These are phyloP conservation scores for Scopus umbretta DNA, from an alignment of 2,113 vertebrate genomes.

Conservation along the genomic window DNA sequence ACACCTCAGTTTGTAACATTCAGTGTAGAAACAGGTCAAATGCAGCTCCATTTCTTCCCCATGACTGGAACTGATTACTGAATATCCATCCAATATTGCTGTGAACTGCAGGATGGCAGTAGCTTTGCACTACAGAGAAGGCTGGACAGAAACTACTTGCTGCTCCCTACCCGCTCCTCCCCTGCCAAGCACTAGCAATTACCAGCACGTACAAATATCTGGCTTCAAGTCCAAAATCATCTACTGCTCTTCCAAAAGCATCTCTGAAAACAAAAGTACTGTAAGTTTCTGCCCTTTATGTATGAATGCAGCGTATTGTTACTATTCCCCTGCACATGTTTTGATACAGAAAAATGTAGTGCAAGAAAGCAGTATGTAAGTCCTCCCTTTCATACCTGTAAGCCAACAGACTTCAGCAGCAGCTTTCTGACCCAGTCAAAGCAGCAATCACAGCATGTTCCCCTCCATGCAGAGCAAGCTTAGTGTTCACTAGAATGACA, in stretches of 20 bases:
- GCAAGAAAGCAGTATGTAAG: neutral
- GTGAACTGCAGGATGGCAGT: neutral
- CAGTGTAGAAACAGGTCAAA: neutral
- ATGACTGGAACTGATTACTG: too few relatives aligned
- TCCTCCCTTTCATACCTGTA: neutral
- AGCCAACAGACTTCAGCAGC: neutral
- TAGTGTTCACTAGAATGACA: neutral
- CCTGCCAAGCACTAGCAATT: neutral
- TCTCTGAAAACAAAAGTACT: neutral
- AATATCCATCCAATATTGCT: neutral
- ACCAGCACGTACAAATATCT: neutral
- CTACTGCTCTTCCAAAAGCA: neutral
- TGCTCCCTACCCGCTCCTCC: neutral
- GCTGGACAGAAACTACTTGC: neutral
- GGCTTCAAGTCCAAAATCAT: neutral
- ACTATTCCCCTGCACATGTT: neutral
- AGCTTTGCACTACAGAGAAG: neutral
- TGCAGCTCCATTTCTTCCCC: neutral
- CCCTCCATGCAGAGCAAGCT: neutral
- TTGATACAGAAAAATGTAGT: neutral
- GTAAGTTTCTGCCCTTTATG: neutral
- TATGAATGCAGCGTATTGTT: neutral
- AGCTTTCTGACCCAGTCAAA: neutral
- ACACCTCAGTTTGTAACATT: neutral
- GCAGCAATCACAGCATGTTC: rapidly evolving